phyloP scores from a whole-genome alignment of 2,888 invertebrate species.

The Bellardia pandia region DNA sequence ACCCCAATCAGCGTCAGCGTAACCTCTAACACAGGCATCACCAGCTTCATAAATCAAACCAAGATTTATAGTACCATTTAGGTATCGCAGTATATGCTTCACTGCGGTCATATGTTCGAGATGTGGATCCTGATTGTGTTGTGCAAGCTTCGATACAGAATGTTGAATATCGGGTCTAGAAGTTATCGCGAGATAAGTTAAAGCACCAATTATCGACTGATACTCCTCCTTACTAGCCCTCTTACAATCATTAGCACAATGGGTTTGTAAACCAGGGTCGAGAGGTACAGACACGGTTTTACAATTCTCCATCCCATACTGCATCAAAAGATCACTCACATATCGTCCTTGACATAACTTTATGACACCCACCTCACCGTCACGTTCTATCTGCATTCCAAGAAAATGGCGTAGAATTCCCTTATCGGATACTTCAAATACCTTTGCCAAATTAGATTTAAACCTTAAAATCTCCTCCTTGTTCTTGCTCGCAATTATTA shows the following conservation, averaged over 20 bases:
- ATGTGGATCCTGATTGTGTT: slow-evolving; percentile 36
- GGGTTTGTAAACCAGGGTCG: slow-evolving; percentile 4
- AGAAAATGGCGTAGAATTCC: slow-evolving; percentile 55
- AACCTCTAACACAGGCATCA: slow-evolving; percentile 13
- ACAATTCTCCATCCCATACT: slow-evolving; percentile 44
- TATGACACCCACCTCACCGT: slow-evolving; percentile 45
- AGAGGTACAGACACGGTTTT: slow-evolving; percentile 19
- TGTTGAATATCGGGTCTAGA: slow-evolving; percentile 35
- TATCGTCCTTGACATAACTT: slow-evolving; percentile 43
- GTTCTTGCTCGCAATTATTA: slow-evolving; percentile 60
- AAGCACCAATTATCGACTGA: slow-evolving; percentile 27
- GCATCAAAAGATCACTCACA: slow-evolving; percentile 19
- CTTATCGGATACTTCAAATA: slow-evolving; percentile 49
- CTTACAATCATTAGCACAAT: slow-evolving; percentile 18
- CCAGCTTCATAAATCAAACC: too few species aligned
- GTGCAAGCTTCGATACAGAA: slow-evolving; percentile 31
- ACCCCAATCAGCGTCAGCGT: slow-evolving; percentile 56
- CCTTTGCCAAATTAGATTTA: slow-evolving; percentile 33
- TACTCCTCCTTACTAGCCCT: slow-evolving; percentile 9
- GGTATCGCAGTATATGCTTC: slow-evolving; percentile 29
- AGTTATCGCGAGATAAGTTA: slow-evolving; percentile 1
- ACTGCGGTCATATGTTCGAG: slow-evolving; percentile 22
- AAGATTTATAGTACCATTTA: slow-evolving; percentile 8
- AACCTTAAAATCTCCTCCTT: slow-evolving; percentile 49
- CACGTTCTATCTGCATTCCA: slow-evolving; percentile 55